Conservation (phyloP, 1,140 invertebrate species). For the Achroia grisella region DNA sequence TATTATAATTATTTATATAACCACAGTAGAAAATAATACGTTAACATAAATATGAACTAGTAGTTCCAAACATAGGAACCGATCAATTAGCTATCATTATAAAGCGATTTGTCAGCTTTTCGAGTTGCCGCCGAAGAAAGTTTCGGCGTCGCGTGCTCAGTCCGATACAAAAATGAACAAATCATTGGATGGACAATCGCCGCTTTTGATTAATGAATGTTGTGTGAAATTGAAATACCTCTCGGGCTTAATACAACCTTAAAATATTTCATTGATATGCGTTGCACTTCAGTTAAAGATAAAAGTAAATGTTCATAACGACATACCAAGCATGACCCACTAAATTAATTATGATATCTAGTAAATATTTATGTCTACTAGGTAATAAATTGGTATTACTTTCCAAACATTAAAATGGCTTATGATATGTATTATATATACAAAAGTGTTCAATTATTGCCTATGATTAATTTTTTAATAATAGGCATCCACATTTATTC, state of each 20-base stretch:
- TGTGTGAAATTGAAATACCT: conserved; percentile 42
- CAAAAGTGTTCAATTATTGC: too few relatives aligned
- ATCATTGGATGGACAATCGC: conserved; percentile 10
- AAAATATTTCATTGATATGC: conserved; percentile 4
- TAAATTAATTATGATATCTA: too few relatives aligned
- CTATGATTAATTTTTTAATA: too few relatives aligned
- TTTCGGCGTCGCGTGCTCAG: conserved; percentile 23
- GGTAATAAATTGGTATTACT: too few relatives aligned
- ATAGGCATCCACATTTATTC: too few relatives aligned
- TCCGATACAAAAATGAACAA: conserved; percentile 16
- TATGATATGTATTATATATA: too few relatives aligned
- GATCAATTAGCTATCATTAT: conserved; percentile 46
- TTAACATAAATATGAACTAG: conserved; percentile 12
- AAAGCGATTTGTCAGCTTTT: conserved; percentile 40
- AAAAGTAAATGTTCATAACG: not conserved
- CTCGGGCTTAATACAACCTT: conserved; percentile 17
- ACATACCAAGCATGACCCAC: too few relatives aligned
- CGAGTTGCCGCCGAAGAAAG: conserved; percentile 21
- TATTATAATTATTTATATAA: not conserved
- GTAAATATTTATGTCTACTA: too few relatives aligned
- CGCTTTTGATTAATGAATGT: conserved; percentile 35
- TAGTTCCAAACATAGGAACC: conserved; percentile 15
- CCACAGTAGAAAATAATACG: not conserved
- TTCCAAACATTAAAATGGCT: too few relatives aligned
- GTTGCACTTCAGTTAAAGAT: not conserved